Conservation (phyloP, 2,113 vertebrate genomes). For the Rhagologus leucostigma region DNA sequence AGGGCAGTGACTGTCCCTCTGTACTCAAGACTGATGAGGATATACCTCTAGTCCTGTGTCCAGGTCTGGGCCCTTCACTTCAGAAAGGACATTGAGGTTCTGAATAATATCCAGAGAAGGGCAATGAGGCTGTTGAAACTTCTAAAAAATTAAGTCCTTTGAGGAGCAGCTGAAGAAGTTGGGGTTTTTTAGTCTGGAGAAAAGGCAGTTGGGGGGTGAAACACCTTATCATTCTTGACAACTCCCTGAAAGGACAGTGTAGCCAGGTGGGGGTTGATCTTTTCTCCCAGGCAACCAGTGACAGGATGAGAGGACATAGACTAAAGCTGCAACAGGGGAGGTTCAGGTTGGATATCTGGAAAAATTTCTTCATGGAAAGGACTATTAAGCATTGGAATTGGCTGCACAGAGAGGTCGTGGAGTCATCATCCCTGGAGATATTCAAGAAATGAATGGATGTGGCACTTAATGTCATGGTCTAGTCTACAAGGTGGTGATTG, state of each 20-base stretch:
- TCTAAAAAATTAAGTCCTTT: background rate
- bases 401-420: fast-evolving
- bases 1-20: background rate
- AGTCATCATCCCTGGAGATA: background rate
- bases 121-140: background rate
- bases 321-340: background rate
- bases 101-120: background rate
- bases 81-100: background rate
- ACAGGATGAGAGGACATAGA: background rate
- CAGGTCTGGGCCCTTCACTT: background rate
- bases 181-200: background rate
- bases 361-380: background rate
- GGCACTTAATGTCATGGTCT: background rate
- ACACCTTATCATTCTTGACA: background rate
- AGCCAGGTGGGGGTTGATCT: background rate
- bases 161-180: background rate
- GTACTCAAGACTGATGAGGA: background rate
- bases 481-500: background rate
- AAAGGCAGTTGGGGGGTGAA: background rate
- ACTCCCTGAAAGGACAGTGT: background rate
- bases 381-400: no score
- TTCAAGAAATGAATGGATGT: fast-evolving
- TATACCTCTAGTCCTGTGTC: fast-evolving
- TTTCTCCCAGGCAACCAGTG: background rate
- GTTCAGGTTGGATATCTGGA: background rate